Evolutionary conservation across 2,888 invertebrate genomes (phyloP).

Genomic region (Anticlea derivata): DNA sequence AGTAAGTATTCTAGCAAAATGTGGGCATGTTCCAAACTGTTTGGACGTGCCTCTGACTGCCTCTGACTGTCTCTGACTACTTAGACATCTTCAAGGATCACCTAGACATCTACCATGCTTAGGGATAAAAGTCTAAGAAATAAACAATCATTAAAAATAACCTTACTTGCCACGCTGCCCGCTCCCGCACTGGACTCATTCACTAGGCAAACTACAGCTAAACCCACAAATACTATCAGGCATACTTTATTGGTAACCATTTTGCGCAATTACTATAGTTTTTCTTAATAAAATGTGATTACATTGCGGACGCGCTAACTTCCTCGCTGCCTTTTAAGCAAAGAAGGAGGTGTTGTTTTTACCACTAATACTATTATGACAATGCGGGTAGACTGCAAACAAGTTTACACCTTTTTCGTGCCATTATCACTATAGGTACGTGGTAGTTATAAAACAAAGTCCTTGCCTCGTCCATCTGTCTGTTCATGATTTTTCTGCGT

Average conservation of each 20-base stretch:
- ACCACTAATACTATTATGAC: not conserved
- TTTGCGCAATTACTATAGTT: not conserved
- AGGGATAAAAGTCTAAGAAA: too few relatives aligned
- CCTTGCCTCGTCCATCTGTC: too few relatives aligned
- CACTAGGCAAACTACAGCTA: constrained; percentile 13
- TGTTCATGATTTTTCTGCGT: too few relatives aligned
- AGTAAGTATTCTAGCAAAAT: too few relatives aligned
- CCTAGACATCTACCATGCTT: too few relatives aligned
- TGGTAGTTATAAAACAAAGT: too few relatives aligned
- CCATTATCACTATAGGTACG: not conserved
- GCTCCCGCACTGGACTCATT: not conserved
- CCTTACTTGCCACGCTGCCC: constrained; percentile 15
- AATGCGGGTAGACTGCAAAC: constrained; percentile 12
- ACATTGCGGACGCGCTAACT: constrained; percentile 6
- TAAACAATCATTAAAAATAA: constrained; percentile 4
- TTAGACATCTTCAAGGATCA: too few relatives aligned
- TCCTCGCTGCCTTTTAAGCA: not conserved
- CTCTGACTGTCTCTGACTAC: too few relatives aligned
- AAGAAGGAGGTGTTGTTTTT: constrained; percentile 9
- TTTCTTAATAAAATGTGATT: not conserved
- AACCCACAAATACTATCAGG: constrained; percentile 19
- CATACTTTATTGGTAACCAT: constrained; percentile 18
- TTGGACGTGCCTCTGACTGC: too few relatives aligned
- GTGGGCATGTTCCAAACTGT: too few relatives aligned
- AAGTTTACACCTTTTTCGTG: not conserved